Evolutionary conservation across 1,140 invertebrate species (phyloP).

Genomic region (Polypedilum pembai): DNA sequence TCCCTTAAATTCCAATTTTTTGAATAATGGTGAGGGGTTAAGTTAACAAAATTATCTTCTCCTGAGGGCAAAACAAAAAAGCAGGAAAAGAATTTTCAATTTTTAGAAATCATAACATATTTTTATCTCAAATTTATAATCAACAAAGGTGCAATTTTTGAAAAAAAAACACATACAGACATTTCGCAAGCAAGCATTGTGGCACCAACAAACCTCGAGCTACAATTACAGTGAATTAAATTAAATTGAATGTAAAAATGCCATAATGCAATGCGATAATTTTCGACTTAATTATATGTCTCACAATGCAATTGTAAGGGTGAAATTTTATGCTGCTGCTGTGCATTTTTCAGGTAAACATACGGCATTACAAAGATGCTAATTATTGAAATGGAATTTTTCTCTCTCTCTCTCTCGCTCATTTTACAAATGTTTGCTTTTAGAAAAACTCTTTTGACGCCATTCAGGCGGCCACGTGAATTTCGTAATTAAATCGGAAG

Average conservation of each 20-base stretch:
- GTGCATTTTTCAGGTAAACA: background rate
- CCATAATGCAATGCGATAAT: background rate
- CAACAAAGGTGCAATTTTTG: background rate
- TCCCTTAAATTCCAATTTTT: no score
- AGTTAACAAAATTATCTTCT: background rate
- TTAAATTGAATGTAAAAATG: background rate
- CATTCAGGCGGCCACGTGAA: background rate
- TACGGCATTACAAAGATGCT: background rate
- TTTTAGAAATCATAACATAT: background rate
- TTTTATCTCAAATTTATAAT: no score
- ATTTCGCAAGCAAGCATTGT: background rate
- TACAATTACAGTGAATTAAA: background rate
- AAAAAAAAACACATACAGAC: background rate
- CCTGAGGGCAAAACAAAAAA: background rate
- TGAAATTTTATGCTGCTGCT: background rate
- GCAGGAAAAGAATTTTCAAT: background rate
- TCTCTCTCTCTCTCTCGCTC: no score
- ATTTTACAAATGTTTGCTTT: no score
- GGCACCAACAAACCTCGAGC: background rate
- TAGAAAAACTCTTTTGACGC: background rate
- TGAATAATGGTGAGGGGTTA: background rate
- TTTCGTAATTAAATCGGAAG: background rate
- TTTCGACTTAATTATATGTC: slow-evolving; percentile 1
- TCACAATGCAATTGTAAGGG: background rate
- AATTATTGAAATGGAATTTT: slow-evolving; percentile 3